Conservation (phyloP, 2,888 invertebrate species). For the Macrosoma leucophasiata region DNA sequence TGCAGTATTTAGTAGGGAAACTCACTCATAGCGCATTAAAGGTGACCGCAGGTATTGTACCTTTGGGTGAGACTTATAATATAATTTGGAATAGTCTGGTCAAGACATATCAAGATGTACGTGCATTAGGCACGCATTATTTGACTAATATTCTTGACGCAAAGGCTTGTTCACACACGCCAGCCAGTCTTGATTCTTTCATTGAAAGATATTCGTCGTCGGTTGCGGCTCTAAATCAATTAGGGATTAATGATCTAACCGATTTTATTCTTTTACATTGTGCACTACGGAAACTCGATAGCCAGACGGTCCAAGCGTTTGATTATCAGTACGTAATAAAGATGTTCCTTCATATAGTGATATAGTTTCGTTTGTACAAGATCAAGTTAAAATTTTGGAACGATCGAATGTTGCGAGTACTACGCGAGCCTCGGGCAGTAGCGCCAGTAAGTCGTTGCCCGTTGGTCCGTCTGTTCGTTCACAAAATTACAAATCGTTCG, state of each 20-base stretch:
- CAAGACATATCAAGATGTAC: slow-evolving; percentile 10
- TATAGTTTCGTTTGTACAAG: slow-evolving; percentile 1
- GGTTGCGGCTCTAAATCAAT: slow-evolving; percentile 1
- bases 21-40: slow-evolving; percentile 5
- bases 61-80: slow-evolving; percentile 7
- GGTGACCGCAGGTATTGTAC: slow-evolving; percentile 7
- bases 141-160: slow-evolving; percentile 4
- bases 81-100: slow-evolving; percentile 11
- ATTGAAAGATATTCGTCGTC: slow-evolving; percentile 2
- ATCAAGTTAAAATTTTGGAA: slow-evolving; percentile 6
- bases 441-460: background rate
- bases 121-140: slow-evolving; percentile 7
- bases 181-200: background rate
- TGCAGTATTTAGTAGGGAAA: slow-evolving; percentile 16
- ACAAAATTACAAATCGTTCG: background rate
- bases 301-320: background rate
- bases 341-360: background rate
- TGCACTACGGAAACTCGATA: background rate
- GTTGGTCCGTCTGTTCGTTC: background rate
- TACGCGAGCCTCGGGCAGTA: background rate
- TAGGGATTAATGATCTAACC: background rate
- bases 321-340: no score
- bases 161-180: background rate
- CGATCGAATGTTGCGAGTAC: background rate
- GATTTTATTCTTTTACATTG: slow-evolving; percentile 4